Evolutionary conservation across 2,113 vertebrate genomes (phyloP), one percentile per base, ranked within the genome.

Genomic region (Bos taurus): DNA sequence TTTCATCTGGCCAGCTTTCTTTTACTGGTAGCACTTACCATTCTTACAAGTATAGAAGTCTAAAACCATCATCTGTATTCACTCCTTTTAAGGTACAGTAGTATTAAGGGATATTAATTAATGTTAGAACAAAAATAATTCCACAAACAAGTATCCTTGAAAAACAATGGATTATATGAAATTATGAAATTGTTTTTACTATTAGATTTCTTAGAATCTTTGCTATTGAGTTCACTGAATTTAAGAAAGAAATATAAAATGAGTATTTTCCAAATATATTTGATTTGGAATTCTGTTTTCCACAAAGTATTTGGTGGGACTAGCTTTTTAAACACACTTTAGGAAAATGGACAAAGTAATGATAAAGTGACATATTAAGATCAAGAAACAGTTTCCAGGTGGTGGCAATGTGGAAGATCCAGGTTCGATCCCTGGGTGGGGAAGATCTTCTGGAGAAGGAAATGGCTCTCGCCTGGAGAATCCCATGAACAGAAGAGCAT

Each of bases 321-420:
- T 25, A 28, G 14, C 56, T 80, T 95, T 67, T 78, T 57, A 48
- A 50, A 80, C 26, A 50, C 8, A 62, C 33, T 54, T 90, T 81
- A 46, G 91, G 59, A 95, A 92, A 95, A 95, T 86, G 43, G 46
- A 87, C 59, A 95, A 85, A 78, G 43, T 62, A 88, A 94, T 14
- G 43, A 80, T 14, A 67, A 67, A 94, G 16, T 83, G 15, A 60
- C 33, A 89, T 52, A 77, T 28, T 84, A 89, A 74, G 26, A 36
- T 40, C 23, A 90, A 56, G n/a, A 62, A 89, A 21, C 67, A 40
- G 19, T 71, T 71, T 40, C 67, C 67, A 40, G 21, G 67, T 40
- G 19, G 67, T 71, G 67, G 10, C 67, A 71, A 40, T 23, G 21
- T 71, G n/a, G 67, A 40, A 40, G 67, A 71, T 40, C 10, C 67